Conservation (phyloP, 92 coral and sea anemone species). For the Actinostola sp. region DNA sequence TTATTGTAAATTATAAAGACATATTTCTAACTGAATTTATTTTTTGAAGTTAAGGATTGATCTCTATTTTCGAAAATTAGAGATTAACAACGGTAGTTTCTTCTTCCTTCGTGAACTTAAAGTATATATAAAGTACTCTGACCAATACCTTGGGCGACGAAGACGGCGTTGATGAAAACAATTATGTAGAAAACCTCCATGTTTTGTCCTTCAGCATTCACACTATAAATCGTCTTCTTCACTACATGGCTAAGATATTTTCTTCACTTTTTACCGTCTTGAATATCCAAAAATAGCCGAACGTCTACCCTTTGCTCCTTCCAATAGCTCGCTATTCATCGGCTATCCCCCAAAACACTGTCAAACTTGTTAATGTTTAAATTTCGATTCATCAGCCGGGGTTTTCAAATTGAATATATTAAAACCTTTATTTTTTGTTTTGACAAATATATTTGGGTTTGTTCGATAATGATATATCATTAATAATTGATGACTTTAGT, state of each 20-base stretch:
- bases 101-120: too few species aligned
- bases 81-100: too few species aligned
- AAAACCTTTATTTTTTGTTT: not conserved
- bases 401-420: conserved; percentile 11
- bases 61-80: too few species aligned
- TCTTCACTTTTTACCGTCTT: not conserved
- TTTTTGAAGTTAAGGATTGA: too few species aligned
- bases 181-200: not conserved
- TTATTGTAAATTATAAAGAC: too few species aligned
- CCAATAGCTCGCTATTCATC: not conserved
- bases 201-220: too few species aligned
- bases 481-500: not conserved
- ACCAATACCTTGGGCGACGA: not conserved
- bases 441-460: not conserved
- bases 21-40: too few species aligned
- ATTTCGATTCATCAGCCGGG: not conserved
- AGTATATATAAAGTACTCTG: too few species aligned
- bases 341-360: not conserved
- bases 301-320: not conserved
- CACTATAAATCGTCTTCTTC: too few species aligned
- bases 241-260: not conserved
- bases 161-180: not conserved
- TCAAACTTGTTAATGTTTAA: conserved; percentile 10
- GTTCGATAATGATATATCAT: not conserved
- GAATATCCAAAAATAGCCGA: not conserved